Base-by-base conservation (phyloP, 2,113 vertebrate species). In the Plecturocebus donacophilus region DNA sequence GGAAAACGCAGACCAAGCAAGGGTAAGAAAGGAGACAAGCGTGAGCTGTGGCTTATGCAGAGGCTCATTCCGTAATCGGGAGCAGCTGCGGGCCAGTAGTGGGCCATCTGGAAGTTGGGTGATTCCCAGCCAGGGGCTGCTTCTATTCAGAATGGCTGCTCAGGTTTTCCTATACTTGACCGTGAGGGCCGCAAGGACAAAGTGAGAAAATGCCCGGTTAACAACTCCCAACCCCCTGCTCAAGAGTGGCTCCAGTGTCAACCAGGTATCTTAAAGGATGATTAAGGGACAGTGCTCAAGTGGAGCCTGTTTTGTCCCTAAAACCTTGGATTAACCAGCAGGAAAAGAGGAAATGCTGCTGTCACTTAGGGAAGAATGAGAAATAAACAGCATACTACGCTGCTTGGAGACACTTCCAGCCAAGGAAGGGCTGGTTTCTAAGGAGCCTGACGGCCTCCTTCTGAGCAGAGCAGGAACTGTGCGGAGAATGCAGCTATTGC, bases 261-360 rank as follows among this genome's bases (percentile, higher is more conserved):
- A 56, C 45, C 76, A 54, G 89, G 56, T 68, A 94, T 81, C 91
- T 25, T 10, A 10, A 58, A 93, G 80, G n/a, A 5, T 16, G 42
- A 76, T 32, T 13, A 90, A 92, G 61, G 66, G 25, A 4, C 42
- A 5, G 38, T 0, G 83, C 79, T 61, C 20, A 52, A 70, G 61
- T 8, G 40, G 49, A 88, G 83, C 27, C 35, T 54, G 87, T 40
- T 94, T 81, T 87, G 91, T 90, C 64, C 56, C 95, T 87, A 95
- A 97, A 86, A n/a, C 89, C 71, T 32, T 25, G 71, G 93, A 96
- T 96, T 92, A 95, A 87, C 40, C 90, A 90, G 83, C 95, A 92
- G 93, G 95, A 40, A 38, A 73, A 80, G 86, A 61, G 90, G 61
- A 81, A 82, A 91, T 27, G 75, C 61, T 85, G 70, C 49, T 49